Evolutionary conservation across 2,113 vertebrate species (phyloP).

Genomic region (Burhinus bistriatus): DNA sequence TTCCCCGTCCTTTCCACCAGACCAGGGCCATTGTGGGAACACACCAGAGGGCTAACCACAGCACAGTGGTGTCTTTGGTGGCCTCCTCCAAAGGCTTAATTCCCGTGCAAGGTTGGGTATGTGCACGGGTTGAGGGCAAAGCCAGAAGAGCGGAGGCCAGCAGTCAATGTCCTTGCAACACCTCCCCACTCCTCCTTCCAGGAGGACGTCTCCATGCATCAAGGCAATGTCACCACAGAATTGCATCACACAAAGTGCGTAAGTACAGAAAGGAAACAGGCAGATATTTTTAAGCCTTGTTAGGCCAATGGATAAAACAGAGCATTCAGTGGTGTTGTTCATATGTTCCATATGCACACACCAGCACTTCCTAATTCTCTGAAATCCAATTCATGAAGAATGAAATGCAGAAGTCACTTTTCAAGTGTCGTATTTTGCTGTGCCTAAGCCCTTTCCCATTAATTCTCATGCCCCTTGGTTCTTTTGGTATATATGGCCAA

Average conservation of each 20-base stretch:
- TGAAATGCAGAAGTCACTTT: constrained; percentile 60
- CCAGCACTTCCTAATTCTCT: constrained; percentile 48
- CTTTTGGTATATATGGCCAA: not conserved
- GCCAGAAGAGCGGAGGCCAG: not conserved
- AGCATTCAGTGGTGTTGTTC: not conserved
- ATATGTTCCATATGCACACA: not conserved
- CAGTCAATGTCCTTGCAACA: not conserved
- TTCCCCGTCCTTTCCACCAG: not conserved
- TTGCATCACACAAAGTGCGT: not conserved
- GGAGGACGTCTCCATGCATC: not conserved
- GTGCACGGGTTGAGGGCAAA: accelerated
- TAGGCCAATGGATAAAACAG: not conserved
- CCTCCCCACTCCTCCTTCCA: not conserved
- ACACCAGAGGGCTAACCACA: not conserved
- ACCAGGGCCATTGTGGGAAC: not conserved
- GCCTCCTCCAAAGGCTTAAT: not conserved
- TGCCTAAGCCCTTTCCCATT: not conserved
- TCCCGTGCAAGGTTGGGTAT: accelerated
- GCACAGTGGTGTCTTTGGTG: not conserved
- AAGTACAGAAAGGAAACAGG: not conserved
- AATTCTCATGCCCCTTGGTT: not conserved
- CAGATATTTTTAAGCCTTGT: constrained; percentile 5
- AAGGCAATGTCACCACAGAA: not conserved
- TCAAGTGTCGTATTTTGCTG: not conserved
- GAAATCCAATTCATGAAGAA: constrained; percentile 51